Percentiles rank a stretch among this genome's conserved stretches.
These are phyloP conservation scores for Tenualosa thibaudeaui DNA, from an alignment of 2,797 vertebrate species.

Conservation along the genomic window DNA sequence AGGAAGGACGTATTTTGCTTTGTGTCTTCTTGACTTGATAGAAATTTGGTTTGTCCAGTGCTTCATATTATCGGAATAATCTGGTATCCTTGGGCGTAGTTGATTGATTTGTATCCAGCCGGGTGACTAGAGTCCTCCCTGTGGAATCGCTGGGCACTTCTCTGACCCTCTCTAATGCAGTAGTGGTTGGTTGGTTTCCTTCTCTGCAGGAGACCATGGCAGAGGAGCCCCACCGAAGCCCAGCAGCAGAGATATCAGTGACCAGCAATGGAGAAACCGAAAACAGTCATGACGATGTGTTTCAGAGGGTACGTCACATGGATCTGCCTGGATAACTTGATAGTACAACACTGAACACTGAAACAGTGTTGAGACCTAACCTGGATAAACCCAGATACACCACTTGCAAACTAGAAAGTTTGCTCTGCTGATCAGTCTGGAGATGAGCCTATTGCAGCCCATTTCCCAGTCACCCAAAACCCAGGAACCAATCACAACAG, in stretches of 20 bases:
- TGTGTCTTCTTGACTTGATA: too few species aligned
- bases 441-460: too few species aligned
- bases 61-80: neutral
- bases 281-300: conserved; percentile 76
- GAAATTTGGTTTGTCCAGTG: too few species aligned
- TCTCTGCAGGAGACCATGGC: conserved; percentile 80
- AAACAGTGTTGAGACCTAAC: too few species aligned
- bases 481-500: too few species aligned
- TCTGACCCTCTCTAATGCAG: neutral
- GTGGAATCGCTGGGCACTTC: neutral
- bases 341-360: neutral
- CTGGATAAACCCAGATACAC: neutral
- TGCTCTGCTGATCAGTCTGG: too few species aligned
- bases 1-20: too few species aligned
- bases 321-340: neutral
- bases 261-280: conserved; percentile 93
- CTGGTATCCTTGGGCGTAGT: neutral
- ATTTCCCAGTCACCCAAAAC: too few species aligned
- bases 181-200: conserved; percentile 4
- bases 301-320: conserved; percentile 78
- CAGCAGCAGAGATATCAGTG: conserved; percentile 93
- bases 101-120: neutral
- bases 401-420: too few species aligned
- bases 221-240: conserved; percentile 85
- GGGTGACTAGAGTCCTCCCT: neutral